Evolutionary conservation across 2,113 vertebrate genomes (phyloP), one percentile per base, ranked within the genome.

Genomic region (Seriola rivoliana): DNA sequence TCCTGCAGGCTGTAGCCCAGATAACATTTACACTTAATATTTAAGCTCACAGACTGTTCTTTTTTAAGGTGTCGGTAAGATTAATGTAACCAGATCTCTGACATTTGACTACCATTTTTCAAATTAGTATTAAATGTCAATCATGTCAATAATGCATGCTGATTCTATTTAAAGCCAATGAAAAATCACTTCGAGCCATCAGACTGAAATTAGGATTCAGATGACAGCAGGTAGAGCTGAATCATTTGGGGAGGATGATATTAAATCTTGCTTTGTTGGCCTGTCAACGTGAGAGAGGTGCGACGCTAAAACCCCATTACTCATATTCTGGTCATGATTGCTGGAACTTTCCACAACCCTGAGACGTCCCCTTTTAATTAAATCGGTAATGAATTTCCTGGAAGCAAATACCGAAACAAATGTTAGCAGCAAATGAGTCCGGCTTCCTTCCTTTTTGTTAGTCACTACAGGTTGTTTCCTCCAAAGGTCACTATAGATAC

Each of bases 321-420:
- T 92, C 59, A 81, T 91, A 90, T 92, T 88, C 72, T 85, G 72
- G 5, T 71, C 8, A 21, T 82, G 86, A 90, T 91, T 85, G 78
- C 82, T 87, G 80, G 72, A 88, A 59, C 38, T 1, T 85, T 80
- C 52, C 62, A 71, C 78, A 73, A 85, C 58, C 36, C 59, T n/a
- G 73, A 76, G 74, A 84, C 4, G 4, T 52, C 54, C 55, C 58
- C 32, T 38, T 87, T 85, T 85, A 91, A 86, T 92, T 90, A 88
- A 83, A 92, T 74, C 78, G 77, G 32, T 74, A 75, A 88, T 91
- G 65, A 90, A 85, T 71, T 84, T 92, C 80, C 63, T 44, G 67
- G 68, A 78, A 62, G 63, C 42, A 83, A 89, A 92, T 70, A 72
- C 34, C 9, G 14, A 80, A 75, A 77, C 57, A 80, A 80, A 88